Evolutionary conservation across 23 tunicate species (phyloP).

Genomic region (Ascidia mentula): DNA sequence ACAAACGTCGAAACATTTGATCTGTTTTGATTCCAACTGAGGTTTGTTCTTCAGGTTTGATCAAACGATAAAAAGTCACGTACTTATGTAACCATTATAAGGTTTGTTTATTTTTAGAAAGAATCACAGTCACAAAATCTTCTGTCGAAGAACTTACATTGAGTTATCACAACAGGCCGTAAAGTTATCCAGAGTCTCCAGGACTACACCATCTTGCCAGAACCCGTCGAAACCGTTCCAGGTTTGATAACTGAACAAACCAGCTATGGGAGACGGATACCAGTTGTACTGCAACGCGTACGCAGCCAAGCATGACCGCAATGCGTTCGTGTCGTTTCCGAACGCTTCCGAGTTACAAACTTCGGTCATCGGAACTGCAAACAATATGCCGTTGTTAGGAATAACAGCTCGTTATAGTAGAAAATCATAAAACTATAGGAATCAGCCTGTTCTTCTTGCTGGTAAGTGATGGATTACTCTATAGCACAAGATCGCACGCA

Average conservation of each 20-base stretch:
- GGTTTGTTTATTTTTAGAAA: too few species aligned
- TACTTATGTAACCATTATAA: too few species aligned
- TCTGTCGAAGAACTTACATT: too few species aligned
- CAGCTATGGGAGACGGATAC: conserved; percentile 93
- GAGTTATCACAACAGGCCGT: conserved; percentile 73
- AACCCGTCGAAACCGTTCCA: conserved; percentile 96
- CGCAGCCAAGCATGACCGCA: conserved; percentile 78
- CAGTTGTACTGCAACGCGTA: conserved; percentile 86
- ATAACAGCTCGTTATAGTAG: too few species aligned
- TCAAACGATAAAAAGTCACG: too few species aligned
- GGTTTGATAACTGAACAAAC: conserved; percentile 76
- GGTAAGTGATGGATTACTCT: neutral
- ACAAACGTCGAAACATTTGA: too few species aligned
- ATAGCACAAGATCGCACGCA: neutral
- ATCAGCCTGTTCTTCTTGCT: neutral
- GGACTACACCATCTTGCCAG: conserved; percentile 83
- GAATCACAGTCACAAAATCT: too few species aligned
- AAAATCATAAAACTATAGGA: too few species aligned
- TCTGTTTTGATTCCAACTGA: too few species aligned
- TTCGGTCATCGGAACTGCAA: neutral
- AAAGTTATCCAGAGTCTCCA: conserved; percentile 81
- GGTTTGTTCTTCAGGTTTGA: too few species aligned
- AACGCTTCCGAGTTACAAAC: conserved; percentile 36
- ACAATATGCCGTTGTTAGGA: too few species aligned
- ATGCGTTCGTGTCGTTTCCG: conserved; percentile 50